Evolutionary conservation across 2,113 vertebrate species (phyloP).

Genomic region (Balaenoptera acutorostrata): DNA sequence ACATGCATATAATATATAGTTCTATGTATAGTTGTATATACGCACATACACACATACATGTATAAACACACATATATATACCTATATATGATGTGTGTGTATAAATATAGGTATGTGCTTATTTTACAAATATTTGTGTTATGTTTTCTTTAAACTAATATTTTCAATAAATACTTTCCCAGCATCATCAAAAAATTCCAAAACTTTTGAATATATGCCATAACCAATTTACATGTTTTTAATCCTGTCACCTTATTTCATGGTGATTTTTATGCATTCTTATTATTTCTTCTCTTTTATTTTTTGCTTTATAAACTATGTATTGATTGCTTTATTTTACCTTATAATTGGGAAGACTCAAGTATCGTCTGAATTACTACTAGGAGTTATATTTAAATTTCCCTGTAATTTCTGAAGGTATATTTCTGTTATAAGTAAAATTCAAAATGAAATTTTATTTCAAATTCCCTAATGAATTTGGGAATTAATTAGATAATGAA

Average conservation of each 20-base stretch:
- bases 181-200: neutral
- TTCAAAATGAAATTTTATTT: neutral
- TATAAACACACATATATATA: too few species aligned
- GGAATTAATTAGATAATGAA: neutral
- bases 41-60: neutral
- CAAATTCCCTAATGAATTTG: neutral
- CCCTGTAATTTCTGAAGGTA: neutral
- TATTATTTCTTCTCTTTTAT: neutral
- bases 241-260: neutral
- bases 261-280: neutral
- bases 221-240: neutral
- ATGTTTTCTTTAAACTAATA: neutral
- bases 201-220: neutral
- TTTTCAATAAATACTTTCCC: neutral
- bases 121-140: neutral
- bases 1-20: too few species aligned
- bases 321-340: neutral
- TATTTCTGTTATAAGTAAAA: neutral
- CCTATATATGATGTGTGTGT: neutral
- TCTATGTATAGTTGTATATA: neutral
- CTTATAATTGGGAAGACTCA: neutral
- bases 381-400: neutral
- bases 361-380: neutral
- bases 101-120: neutral
- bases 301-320: neutral